These are phyloP conservation scores for Zaprionus gabonicus DNA, from an alignment of 1,140 invertebrate genomes.

Conservation along the genomic window DNA sequence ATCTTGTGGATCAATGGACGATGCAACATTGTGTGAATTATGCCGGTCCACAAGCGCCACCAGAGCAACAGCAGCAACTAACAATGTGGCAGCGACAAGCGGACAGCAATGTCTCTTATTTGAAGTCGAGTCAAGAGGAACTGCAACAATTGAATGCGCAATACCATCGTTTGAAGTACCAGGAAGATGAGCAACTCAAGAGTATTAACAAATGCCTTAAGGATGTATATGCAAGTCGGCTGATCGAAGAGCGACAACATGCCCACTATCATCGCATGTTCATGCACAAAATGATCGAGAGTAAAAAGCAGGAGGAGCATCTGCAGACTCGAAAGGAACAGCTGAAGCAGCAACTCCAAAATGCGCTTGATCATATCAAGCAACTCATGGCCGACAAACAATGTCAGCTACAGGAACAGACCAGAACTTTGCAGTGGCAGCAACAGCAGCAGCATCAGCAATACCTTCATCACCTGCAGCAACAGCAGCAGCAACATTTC, in stretches of 20 bases:
- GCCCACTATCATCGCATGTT: conserved; percentile 53
- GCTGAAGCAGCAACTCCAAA: conserved; percentile 23
- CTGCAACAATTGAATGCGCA: conserved; percentile 55
- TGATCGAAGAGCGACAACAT: conserved; percentile 47
- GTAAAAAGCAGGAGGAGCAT: conserved; percentile 48
- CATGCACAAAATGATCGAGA: conserved; percentile 53
- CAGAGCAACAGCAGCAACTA: neutral
- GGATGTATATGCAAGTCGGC: conserved; percentile 30
- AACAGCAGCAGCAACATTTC: conserved; percentile 22
- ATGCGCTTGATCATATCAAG: conserved; percentile 26
- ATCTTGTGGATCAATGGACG: conserved; percentile 21
- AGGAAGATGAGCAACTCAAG: conserved; percentile 52
- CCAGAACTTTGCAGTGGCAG: conserved; percentile 37
- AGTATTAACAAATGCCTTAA: conserved; percentile 36
- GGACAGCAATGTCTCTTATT: conserved; percentile 2
- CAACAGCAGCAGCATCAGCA: conserved; percentile 4
- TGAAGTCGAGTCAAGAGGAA: conserved; percentile 16
- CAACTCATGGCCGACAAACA: conserved; percentile 32
- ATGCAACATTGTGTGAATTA: conserved; percentile 10
- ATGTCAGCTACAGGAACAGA: conserved; percentile 29
- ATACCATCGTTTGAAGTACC: conserved; percentile 41
- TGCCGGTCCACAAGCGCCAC: neutral
- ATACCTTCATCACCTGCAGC: conserved; percentile 20
- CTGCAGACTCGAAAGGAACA: conserved; percentile 33
- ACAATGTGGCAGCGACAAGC: conserved; percentile 16